These are phyloP conservation scores for Cassiopea andromeda DNA, from an alignment of 30 jellyfish, hydroid and myxozoan species.

Conservation along the genomic window DNA sequence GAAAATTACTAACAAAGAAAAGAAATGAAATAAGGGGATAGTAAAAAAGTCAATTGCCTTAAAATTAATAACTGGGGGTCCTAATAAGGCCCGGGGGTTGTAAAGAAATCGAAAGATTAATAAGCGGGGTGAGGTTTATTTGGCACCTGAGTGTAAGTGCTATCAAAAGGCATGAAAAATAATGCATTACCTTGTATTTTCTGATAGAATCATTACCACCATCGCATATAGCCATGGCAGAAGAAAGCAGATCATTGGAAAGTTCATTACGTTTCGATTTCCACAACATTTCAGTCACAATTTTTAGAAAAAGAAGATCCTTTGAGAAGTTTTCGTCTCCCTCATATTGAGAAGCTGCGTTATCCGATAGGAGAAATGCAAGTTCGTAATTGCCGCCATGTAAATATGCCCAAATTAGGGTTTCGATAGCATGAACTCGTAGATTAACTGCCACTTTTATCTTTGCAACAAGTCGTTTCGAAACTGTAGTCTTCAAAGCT, in stretches of 20 bases:
- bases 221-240: slow-evolving; percentile 26
- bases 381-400: slow-evolving; percentile 25
- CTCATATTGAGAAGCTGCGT: slow-evolving; percentile 59
- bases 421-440: slow-evolving; percentile 38
- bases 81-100: too few species aligned
- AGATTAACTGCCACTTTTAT: slow-evolving; percentile 44
- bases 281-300: slow-evolving; percentile 29
- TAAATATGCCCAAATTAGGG: slow-evolving; percentile 49
- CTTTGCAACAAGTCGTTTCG: slow-evolving; percentile 42
- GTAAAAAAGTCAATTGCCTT: too few species aligned
- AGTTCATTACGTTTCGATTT: background rate
- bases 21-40: too few species aligned
- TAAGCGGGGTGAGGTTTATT: too few species aligned
- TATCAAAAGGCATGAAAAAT: background rate
- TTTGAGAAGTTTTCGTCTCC: slow-evolving; percentile 7
- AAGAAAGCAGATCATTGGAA: slow-evolving; percentile 27
- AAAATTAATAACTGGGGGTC: too few species aligned
- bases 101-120: too few species aligned
- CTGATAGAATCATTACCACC: slow-evolving; percentile 23
- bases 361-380: slow-evolving; percentile 54
- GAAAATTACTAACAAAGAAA: too few species aligned
- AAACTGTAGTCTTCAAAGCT: slow-evolving; percentile 47
- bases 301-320: slow-evolving; percentile 30
- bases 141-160: background rate
- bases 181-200: slow-evolving; percentile 37